phyloP scores from a whole-genome alignment of 1,140 invertebrate genomes.

The Drosophila carrolli region DNA sequence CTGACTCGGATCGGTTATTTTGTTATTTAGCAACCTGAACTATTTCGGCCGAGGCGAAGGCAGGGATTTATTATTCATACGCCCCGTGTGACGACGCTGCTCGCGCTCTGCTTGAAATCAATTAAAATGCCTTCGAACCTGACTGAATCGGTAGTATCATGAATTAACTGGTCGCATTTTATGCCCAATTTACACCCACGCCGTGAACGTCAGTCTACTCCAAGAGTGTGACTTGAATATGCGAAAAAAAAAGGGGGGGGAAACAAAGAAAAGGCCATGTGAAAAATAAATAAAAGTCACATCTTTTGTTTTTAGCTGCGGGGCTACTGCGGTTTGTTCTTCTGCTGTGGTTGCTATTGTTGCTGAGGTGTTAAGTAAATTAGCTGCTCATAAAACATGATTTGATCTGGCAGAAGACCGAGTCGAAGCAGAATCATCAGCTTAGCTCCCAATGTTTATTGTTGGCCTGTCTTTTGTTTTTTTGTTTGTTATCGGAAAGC shows the following conservation, averaged over 20 bases:
- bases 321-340: slow-evolving; percentile 59
- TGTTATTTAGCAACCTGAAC: slow-evolving; percentile 37
- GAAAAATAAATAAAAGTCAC: slow-evolving; percentile 76
- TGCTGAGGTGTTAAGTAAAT: slow-evolving; percentile 80
- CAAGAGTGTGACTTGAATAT: slow-evolving; percentile 50
- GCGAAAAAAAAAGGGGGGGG: slow-evolving; percentile 21
- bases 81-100: slow-evolving; percentile 40
- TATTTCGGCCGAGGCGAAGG: slow-evolving; percentile 1
- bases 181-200: slow-evolving; percentile 80
- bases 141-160: slow-evolving; percentile 78
- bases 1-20: slow-evolving; percentile 41
- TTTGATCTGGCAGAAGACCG: slow-evolving; percentile 67
- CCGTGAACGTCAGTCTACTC: slow-evolving; percentile 34
- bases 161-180: slow-evolving; percentile 76
- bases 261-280: slow-evolving; percentile 67
- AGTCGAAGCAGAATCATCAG: slow-evolving; percentile 49
- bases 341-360: slow-evolving; percentile 35
- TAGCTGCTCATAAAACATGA: slow-evolving; percentile 83
- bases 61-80: slow-evolving; percentile 60
- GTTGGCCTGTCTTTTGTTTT: slow-evolving; percentile 33
- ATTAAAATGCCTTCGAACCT: slow-evolving; percentile 78
- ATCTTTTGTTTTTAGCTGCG: slow-evolving; percentile 54
- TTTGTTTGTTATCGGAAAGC: slow-evolving; percentile 38
- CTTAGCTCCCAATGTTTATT: slow-evolving; percentile 45
- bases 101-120: slow-evolving; percentile 68